Conservation (phyloP, 1,140 invertebrate genomes). For the Camponotus floridanus region DNA sequence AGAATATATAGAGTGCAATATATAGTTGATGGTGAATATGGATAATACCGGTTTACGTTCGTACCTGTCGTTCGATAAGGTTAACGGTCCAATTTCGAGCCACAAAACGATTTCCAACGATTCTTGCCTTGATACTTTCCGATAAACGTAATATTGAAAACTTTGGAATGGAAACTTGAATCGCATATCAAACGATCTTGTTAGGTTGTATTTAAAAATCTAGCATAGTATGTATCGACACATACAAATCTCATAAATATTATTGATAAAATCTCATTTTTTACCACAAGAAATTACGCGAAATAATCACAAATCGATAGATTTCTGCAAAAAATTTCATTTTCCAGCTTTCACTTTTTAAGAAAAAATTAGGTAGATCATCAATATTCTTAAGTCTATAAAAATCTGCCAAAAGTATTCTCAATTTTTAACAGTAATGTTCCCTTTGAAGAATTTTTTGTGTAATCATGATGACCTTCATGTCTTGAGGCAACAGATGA, state of each 20-base stretch:
- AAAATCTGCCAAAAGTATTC: not conserved
- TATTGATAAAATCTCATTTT: not conserved
- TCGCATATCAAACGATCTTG: not conserved
- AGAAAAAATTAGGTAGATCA: not conserved
- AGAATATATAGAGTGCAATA: not conserved
- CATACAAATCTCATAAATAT: conserved; percentile 2
- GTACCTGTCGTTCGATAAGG: conserved; percentile 59
- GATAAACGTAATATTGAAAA: conserved; percentile 31
- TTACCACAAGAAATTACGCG: not conserved
- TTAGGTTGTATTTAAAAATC: not conserved
- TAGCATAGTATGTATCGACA: not conserved
- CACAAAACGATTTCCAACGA: conserved; percentile 20
- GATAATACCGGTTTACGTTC: conserved; percentile 70
- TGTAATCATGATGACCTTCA: conserved; percentile 5
- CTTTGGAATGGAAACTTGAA: not conserved
- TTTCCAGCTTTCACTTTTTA: not conserved
- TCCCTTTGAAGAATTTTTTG: not conserved
- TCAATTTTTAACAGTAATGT: conserved; percentile 10
- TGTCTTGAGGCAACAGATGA: not conserved
- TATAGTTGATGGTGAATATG: conserved; percentile 16
- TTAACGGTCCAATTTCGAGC: conserved; percentile 67
- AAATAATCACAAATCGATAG: not conserved
- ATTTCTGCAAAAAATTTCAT: not conserved
- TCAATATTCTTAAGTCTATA: not conserved
- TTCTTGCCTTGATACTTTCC: conserved; percentile 23